These are phyloP conservation scores for Phyllostomus discolor DNA, from an alignment of 2,113 vertebrate species.

Conservation along the genomic window DNA sequence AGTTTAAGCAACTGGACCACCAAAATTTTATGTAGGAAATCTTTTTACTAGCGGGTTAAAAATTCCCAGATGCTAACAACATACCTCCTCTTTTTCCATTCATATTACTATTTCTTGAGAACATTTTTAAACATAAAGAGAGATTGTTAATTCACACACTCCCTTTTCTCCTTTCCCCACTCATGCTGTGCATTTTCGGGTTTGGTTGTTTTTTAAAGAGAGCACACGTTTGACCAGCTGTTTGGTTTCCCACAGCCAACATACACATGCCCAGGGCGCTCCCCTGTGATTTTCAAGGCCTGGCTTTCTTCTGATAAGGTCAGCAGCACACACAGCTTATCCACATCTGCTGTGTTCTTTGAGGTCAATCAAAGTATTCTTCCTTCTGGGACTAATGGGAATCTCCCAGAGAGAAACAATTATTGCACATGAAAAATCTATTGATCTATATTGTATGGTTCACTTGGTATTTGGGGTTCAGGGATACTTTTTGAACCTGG, in stretches of 20 bases:
- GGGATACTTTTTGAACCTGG: conserved; percentile 75
- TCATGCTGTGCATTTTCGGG: neutral
- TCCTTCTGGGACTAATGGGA: conserved; percentile 79
- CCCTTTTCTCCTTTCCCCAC: neutral
- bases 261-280: conserved; percentile 52
- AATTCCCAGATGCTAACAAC: neutral
- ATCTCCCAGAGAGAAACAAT: conserved; percentile 82
- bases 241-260: conserved; percentile 77
- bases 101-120: neutral
- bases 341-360: conserved; percentile 83
- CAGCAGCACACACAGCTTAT: conserved; percentile 72
- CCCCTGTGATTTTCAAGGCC: conserved; percentile 80
- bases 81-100: neutral
- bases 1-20: neutral
- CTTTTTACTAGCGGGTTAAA: neutral
- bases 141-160: neutral
- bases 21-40: conserved; percentile 22
- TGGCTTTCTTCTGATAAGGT: conserved; percentile 78
- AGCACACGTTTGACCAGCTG: conserved; percentile 74
- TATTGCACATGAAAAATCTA: conserved; percentile 80
- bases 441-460: conserved; percentile 79
- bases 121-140: conserved; percentile 5
- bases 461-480: conserved; percentile 77
- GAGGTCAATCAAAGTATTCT: conserved; percentile 79
- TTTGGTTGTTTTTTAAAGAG: conserved; percentile 26